Conservation (phyloP, 2,113 vertebrate species). For the Callipepla californica region DNA sequence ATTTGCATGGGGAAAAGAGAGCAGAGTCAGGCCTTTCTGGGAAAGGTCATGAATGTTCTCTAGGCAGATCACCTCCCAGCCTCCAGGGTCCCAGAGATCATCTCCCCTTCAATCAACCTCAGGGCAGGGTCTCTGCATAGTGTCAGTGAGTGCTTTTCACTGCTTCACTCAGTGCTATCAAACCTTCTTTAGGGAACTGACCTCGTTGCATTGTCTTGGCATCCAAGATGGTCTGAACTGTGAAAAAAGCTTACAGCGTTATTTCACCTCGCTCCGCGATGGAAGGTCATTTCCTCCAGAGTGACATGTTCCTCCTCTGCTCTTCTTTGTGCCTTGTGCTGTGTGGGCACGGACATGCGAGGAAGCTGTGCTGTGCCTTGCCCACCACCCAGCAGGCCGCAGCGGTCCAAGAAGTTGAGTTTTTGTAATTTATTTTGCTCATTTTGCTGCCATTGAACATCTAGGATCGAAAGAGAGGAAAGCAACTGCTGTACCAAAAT, state of each 20-base stretch:
- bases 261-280: not conserved
- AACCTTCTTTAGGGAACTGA: not conserved
- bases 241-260: not conserved
- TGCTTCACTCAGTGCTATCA: not conserved
- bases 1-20: not conserved
- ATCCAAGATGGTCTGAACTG: not conserved
- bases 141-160: not conserved
- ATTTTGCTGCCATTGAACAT: not conserved
- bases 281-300: rapidly evolving
- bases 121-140: rapidly evolving
- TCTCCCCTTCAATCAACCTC: not conserved
- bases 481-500: not conserved
- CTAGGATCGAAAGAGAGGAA: not conserved
- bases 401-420: not conserved
- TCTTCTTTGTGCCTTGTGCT: not conserved
- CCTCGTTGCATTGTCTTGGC: rapidly evolving
- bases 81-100: not conserved
- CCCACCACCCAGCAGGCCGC: not conserved
- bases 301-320: not conserved
- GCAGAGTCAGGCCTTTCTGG: not conserved
- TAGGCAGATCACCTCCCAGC: not conserved
- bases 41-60: not conserved
- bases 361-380: not conserved
- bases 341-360: rapidly evolving
- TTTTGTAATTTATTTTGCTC: not conserved